Evolutionary conservation across 2,888 invertebrate genomes (phyloP).

Genomic region (Agrochola macilenta): DNA sequence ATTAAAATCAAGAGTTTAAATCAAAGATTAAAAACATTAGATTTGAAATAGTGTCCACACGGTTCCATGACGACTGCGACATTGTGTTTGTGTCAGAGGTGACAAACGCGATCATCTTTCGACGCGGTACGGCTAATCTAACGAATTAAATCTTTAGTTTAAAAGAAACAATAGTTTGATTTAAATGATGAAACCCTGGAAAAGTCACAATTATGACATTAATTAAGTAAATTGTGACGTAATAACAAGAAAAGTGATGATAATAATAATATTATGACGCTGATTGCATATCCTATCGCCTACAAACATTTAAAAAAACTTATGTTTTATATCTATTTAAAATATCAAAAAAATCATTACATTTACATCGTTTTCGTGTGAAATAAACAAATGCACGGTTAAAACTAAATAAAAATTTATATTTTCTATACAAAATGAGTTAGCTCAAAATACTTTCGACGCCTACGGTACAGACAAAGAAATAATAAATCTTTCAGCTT

Average conservation of each 20-base stretch:
- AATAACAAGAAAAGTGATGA: slow-evolving; percentile 23
- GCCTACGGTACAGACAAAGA: neutral
- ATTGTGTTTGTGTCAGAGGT: neutral
- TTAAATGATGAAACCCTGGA: neutral
- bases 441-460: slow-evolving; percentile 28
- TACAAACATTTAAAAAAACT: slow-evolving; percentile 57
- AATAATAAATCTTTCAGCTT: neutral
- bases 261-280: slow-evolving; percentile 58
- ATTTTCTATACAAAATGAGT: slow-evolving; percentile 61
- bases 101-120: neutral
- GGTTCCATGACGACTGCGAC: neutral
- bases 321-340: slow-evolving; percentile 54
- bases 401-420: slow-evolving; percentile 72
- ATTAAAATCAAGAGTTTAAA: neutral
- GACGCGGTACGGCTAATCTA: neutral
- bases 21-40: neutral
- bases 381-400: slow-evolving; percentile 72
- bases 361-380: slow-evolving; percentile 66
- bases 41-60: neutral
- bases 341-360: slow-evolving; percentile 62
- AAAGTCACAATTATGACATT: slow-evolving; percentile 2
- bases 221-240: slow-evolving; percentile 52
- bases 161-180: neutral
- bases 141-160: neutral
- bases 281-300: slow-evolving; percentile 52